Evolutionary conservation across 2,797 vertebrate species (phyloP), one percentile per base, ranked within the genome.

Genomic region (Paramormyrops hopkinsi): DNA sequence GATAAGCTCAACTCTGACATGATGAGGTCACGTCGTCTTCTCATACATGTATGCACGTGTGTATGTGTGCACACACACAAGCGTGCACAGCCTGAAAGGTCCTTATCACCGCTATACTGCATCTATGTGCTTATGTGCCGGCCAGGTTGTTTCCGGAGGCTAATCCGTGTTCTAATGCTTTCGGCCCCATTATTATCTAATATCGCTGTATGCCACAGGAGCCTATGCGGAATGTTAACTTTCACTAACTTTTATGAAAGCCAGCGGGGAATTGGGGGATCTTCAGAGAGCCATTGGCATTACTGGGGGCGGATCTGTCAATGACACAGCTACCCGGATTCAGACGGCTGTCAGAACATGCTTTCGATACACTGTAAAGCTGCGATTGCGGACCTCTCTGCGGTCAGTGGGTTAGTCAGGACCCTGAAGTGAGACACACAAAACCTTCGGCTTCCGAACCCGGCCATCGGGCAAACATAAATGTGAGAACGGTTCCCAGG

Each of bases 401-500:
- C 8, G 37, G 33, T 79, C 73, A n/a, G 73, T 7, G 17, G 44
- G 73, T 79, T 79, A 44, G 73, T 41, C 37, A 7, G 73, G 73
- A 17, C 17, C 33, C 44, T 50, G 83, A 53, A 85, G 25, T 53
- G 83, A 29, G 48, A 51, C 46, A 53, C 25, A 14, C 22, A 4
- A 44, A 44, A 79, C 37, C 50, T 51, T 11, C 48, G 11, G 50
- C 46, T 85, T 50, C 22, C n/a, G 8, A 46, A 53, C 50, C 9
- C n/a, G 0, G 48, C 46, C 82, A 6, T 84, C 37, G 22, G 83
- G 46, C 46, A 85, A 50, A 85, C n/a, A 33, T 85, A 85, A 25
- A 51, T 90, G 89, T 87, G 73, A 17, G 86, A 91, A 92, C 89
- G 84, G 90, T 90, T 90, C 91, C 92, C 91, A 91, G n/a, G 91